Evolutionary conservation across 92 coral and sea anemone species (phyloP).

Genomic region (Porites divaricata): DNA sequence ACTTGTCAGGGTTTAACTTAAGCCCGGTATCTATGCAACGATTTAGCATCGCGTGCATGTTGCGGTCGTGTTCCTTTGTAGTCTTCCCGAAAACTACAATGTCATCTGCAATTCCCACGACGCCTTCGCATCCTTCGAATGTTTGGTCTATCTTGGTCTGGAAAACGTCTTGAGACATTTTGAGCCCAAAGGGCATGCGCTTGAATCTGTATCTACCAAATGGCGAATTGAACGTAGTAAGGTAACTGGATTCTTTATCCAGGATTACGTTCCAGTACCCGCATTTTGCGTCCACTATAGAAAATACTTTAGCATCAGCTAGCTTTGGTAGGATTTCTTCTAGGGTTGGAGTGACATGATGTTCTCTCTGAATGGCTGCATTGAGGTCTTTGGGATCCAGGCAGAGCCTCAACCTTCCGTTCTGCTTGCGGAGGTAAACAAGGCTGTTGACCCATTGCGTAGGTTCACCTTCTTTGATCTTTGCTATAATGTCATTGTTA

Average conservation of each 20-base stretch:
- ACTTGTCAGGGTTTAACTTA: conserved; percentile 63
- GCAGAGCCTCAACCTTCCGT: too few species aligned
- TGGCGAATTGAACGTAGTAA: conserved; percentile 66
- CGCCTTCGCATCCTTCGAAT: conserved; percentile 52
- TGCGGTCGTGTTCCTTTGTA: conserved; percentile 34
- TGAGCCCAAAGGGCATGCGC: conserved; percentile 41
- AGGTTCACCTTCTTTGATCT: conserved; percentile 65
- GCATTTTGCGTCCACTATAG: conserved; percentile 57
- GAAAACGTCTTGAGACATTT: too few species aligned
- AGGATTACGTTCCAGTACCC: conserved; percentile 65
- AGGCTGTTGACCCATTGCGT: conserved; percentile 59
- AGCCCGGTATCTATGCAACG: conserved; percentile 57
- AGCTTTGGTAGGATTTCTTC: conserved; percentile 50
- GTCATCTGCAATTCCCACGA: conserved; percentile 30
- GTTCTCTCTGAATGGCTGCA: conserved; percentile 64
- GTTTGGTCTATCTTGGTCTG: conserved; percentile 59
- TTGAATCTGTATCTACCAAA: conserved; percentile 59
- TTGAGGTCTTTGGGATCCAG: not conserved
- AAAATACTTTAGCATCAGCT: conserved; percentile 45
- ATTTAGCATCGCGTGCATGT: not conserved
- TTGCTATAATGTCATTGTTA: conserved; percentile 53
- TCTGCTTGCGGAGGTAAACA: too few species aligned
- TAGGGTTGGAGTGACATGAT: conserved; percentile 38
- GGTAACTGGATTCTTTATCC: conserved; percentile 50
- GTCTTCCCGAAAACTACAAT: conserved; percentile 36